phyloP scores from a whole-genome alignment of 1,140 invertebrate species.

The Euschistus heros region DNA sequence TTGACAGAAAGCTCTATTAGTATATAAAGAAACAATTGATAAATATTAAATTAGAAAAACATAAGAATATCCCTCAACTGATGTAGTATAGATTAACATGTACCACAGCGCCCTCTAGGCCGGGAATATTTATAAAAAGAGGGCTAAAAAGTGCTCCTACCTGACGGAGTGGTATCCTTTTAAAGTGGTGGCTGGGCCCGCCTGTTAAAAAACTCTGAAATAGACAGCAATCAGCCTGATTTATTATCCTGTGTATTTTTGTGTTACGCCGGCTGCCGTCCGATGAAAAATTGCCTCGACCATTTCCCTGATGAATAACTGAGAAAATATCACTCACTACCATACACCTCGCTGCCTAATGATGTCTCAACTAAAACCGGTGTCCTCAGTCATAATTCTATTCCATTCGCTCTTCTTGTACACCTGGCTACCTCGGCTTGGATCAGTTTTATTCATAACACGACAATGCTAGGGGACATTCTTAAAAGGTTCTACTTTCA shows the following conservation, averaged over 20 bases:
- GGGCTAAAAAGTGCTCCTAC: slow-evolving; percentile 3
- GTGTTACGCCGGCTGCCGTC: not conserved
- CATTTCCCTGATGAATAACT: slow-evolving; percentile 12
- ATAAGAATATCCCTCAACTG: too few relatives aligned
- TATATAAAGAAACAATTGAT: too few relatives aligned
- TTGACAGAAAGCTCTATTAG: too few relatives aligned
- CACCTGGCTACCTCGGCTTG: too few relatives aligned
- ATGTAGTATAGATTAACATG: not conserved
- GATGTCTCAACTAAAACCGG: too few relatives aligned
- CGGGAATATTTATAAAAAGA: not conserved
- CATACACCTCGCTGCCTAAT: not conserved
- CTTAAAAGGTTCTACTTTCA: too few relatives aligned
- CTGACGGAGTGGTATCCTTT: not conserved
- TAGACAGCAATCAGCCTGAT: slow-evolving; percentile 9
- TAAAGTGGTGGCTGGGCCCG: not conserved
- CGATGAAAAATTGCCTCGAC: slow-evolving; percentile 1
- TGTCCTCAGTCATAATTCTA: too few relatives aligned
- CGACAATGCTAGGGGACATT: too few relatives aligned
- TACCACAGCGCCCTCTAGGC: not conserved
- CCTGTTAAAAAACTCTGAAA: slow-evolving; percentile 5
- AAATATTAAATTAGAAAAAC: too few relatives aligned
- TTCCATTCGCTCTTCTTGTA: too few relatives aligned
- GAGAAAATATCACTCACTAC: not conserved
- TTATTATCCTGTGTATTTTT: slow-evolving; percentile 16
- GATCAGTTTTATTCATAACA: too few relatives aligned